Percentiles rank a stretch among this genome's conserved stretches.
These are phyloP conservation scores for Andrena dorsata DNA, from an alignment of 2,888 invertebrate genomes.

Conservation along the genomic window DNA sequence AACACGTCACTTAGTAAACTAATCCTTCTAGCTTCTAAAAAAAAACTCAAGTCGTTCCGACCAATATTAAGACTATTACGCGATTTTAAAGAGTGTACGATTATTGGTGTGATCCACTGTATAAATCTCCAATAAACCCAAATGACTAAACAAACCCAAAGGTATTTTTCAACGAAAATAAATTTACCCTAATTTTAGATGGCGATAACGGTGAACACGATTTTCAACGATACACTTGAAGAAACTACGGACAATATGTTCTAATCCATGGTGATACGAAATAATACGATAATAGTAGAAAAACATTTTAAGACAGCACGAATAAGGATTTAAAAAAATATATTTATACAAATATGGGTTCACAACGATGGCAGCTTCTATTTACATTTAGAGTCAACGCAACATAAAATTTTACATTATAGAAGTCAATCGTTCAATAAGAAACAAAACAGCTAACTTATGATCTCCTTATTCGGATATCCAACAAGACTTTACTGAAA, in stretches of 20 bases:
- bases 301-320: constrained; percentile 38
- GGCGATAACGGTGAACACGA: constrained; percentile 17
- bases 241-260: constrained; percentile 15
- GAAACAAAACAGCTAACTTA: constrained; percentile 14
- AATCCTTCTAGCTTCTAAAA: too few relatives aligned
- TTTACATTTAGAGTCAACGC: constrained; percentile 26
- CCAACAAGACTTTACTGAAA: constrained; percentile 12
- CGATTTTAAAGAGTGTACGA: too few relatives aligned
- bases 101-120: too few relatives aligned
- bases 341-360: constrained; percentile 34
- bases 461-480: neutral
- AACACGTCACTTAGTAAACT: too few relatives aligned
- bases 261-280: constrained; percentile 11
- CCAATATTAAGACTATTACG: too few relatives aligned
- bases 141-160: neutral
- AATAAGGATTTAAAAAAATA: constrained; percentile 35
- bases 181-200: constrained; percentile 32
- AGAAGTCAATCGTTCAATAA: constrained; percentile 15
- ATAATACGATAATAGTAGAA: constrained; percentile 33
- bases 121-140: neutral
- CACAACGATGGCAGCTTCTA: constrained; percentile 27
- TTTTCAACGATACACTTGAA: neutral
- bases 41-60: too few relatives aligned
- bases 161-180: constrained; percentile 35
- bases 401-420: constrained; percentile 15